Conservation (phyloP, 2,888 invertebrate genomes). For the Chrysina gloriosa region DNA sequence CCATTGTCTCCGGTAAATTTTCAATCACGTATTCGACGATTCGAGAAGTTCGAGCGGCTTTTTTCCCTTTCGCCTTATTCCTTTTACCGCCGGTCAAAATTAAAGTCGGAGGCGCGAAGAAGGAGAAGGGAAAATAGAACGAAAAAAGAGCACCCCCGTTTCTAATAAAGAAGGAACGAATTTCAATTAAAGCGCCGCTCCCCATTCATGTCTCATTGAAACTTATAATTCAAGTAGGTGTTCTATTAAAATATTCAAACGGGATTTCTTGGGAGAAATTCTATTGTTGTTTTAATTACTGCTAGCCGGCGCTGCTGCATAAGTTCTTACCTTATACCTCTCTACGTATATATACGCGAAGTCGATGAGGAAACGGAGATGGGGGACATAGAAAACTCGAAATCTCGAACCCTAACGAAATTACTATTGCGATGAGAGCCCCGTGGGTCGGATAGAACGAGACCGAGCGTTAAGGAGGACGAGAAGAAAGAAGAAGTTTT, state of each 20-base stretch:
- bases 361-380: neutral
- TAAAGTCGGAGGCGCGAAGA: slow-evolving; percentile 14
- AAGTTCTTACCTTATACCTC: slow-evolving; percentile 43
- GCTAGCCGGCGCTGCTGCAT: slow-evolving; percentile 49
- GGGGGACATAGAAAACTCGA: neutral
- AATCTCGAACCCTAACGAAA: slow-evolving; percentile 53
- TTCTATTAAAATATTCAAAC: slow-evolving; percentile 59
- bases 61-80: neutral
- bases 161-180: slow-evolving; percentile 42
- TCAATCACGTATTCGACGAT: slow-evolving; percentile 36
- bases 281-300: slow-evolving; percentile 60
- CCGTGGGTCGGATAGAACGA: neutral
- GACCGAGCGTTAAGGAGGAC: neutral
- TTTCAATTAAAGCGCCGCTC: slow-evolving; percentile 48
- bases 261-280: slow-evolving; percentile 55
- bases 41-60: slow-evolving; percentile 6
- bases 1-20: slow-evolving; percentile 12
- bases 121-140: slow-evolving; percentile 1
- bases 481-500: slow-evolving; percentile 15
- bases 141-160: slow-evolving; percentile 11
- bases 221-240: slow-evolving; percentile 52
- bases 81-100: slow-evolving; percentile 22
- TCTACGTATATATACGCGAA: neutral
- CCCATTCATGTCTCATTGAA: slow-evolving; percentile 48
- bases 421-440: slow-evolving; percentile 51